phyloP scores from a whole-genome alignment of 2,888 invertebrate species.

The Eristalinus sepulchralis region DNA sequence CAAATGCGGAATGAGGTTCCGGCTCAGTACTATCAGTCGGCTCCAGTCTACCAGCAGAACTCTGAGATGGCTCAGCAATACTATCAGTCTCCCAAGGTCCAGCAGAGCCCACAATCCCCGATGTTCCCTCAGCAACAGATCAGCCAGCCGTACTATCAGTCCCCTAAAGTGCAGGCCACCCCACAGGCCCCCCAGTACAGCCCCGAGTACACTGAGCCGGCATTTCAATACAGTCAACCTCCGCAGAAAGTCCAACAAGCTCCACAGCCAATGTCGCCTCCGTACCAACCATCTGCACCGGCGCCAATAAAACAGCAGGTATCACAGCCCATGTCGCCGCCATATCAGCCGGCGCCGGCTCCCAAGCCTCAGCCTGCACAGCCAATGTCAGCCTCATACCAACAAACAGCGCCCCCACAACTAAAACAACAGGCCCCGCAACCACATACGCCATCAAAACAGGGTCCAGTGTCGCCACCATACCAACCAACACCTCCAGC shows the following conservation, averaged over 20 bases:
- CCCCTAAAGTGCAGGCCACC: conserved; percentile 2
- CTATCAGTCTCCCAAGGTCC: neutral
- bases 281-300: neutral
- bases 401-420: neutral
- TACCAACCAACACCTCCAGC: conserved; percentile 4
- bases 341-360: too few relatives aligned
- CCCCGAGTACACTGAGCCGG: neutral
- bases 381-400: neutral
- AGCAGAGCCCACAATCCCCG: conserved; percentile 1
- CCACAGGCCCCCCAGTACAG: neutral
- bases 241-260: conserved; percentile 8
- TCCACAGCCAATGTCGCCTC: neutral
- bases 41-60: neutral
- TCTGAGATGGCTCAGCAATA: neutral
- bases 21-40: neutral
- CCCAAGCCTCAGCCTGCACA: neutral
- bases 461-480: neutral
- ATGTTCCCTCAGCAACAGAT: neutral
- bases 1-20: neutral
- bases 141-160: conserved; percentile 1
- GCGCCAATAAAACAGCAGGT: neutral
- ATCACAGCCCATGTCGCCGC: neutral
- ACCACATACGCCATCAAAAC: neutral
- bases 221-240: neutral
- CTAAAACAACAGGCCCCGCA: neutral